Evolutionary conservation across 2,113 vertebrate genomes (phyloP).

Genomic region (Paradoxurus hermaphroditus): DNA sequence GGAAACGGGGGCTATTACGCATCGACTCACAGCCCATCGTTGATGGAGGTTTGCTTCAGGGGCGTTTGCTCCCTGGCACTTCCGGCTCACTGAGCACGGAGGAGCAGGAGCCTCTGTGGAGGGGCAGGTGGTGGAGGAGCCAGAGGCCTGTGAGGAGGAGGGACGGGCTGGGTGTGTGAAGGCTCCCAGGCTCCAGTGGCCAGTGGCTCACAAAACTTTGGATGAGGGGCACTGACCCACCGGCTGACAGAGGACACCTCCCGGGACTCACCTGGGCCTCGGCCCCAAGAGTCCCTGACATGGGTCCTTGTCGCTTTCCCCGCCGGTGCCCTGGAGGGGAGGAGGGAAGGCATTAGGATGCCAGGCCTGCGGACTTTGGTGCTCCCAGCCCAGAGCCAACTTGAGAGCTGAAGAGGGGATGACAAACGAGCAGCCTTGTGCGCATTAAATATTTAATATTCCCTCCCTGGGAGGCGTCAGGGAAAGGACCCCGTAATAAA

Average conservation of each 20-base stretch:
- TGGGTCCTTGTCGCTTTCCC: background rate
- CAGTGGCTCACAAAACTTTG: background rate
- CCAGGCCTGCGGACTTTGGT: conserved; percentile 60
- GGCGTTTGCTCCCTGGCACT: background rate
- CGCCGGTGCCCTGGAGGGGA: background rate
- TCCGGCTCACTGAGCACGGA: fast-evolving
- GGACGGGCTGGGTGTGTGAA: background rate
- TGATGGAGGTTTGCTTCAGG: background rate
- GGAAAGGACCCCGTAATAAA: conserved; percentile 89
- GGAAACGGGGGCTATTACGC: background rate
- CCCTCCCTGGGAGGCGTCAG: conserved; percentile 88
- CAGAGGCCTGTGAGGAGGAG: background rate
- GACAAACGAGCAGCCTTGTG: conserved; percentile 85
- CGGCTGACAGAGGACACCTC: background rate
- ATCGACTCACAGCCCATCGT: fast-evolving
- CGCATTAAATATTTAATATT: conserved; percentile 91
- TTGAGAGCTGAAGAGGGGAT: conserved; percentile 85
- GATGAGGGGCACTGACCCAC: background rate
- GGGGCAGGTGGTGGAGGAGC: background rate
- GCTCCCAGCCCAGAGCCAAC: conserved; percentile 79
- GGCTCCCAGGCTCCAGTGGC: background rate
- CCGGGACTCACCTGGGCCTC: background rate
- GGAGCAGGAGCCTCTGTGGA: background rate
- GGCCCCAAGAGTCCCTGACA: background rate
- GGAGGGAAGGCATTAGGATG: background rate